Base-by-base conservation (phyloP, 2,888 invertebrate species). In the Acrocyrtus sp. region DNA sequence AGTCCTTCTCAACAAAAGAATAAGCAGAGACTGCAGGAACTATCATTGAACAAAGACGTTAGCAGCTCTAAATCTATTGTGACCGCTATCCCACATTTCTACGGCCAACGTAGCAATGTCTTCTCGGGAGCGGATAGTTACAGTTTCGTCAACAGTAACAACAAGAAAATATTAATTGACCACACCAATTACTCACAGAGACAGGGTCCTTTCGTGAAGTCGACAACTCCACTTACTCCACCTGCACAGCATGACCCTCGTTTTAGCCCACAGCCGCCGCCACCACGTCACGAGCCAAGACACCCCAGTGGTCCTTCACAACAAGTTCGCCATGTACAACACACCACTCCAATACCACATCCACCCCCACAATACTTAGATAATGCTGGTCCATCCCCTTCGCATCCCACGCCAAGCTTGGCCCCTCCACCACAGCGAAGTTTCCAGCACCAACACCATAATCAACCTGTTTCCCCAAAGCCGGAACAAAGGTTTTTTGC, bases 1-100 rank as follows among this genome's bases (percentile, higher is more conserved):
- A 76, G 75, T 54, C 78, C 78, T 22, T 78, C 78, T 10, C 78
- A 78, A 21, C 78, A 78, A 47, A 78, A 78, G 58, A 65, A 78
- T 39, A 78, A 78, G 50, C 72, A 72, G 39, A 58, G 57, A 61
- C 60, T 61, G 1, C 53, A 72, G n/a, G 75, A 76, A 45, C 19
- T 74, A 26, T 69, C 75, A 3, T 19, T 41, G 3, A 60, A 51
- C 1, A 78, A 78, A 51, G 75, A 74, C 12, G 53, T 72, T 12
- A 47, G 45, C n/a, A 56, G 45, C 29, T 15, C 57, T 1, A 67
- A 67, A 15, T 68, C 51, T 8, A 56, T 74, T 6, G 63, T 76
- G 10, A 68, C 69, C 15, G 68, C 72, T 2, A 68, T 72, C 34
- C 78, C 74, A 41, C 75, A 78, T 57, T 78, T 76, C 47, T 72